Percentiles rank a stretch among this genome's conserved stretches.
phyloP scores from a whole-genome alignment of 2,888 invertebrate genomes.

The Baronia brevicornis region DNA sequence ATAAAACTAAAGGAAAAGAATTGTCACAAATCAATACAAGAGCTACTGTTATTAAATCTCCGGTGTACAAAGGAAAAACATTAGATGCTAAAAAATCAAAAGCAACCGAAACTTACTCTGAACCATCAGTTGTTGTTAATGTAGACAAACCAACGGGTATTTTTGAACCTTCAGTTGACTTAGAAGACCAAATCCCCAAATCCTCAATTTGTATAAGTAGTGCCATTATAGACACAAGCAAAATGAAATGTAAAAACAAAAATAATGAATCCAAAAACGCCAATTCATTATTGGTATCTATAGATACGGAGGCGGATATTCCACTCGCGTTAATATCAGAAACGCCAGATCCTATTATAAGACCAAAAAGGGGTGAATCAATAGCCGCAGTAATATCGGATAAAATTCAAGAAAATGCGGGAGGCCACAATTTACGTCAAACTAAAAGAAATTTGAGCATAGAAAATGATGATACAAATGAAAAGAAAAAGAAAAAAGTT shows the following conservation, averaged over 20 bases:
- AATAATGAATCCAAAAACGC: constrained; percentile 34
- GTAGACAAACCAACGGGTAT: constrained; percentile 79
- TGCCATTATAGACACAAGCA: constrained; percentile 50
- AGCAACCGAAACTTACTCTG: constrained; percentile 34
- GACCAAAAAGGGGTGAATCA: constrained; percentile 63
- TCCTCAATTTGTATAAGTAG: constrained; percentile 69
- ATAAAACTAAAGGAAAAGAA: constrained; percentile 53
- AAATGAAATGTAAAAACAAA: constrained; percentile 49
- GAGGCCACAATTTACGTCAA: constrained; percentile 64
- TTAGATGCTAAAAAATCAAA: constrained; percentile 64
- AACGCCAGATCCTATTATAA: constrained; percentile 51
- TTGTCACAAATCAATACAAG: constrained; percentile 58
- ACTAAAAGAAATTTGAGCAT: constrained; percentile 56
- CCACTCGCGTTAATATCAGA: constrained; percentile 58
- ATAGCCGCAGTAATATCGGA: constrained; percentile 68
- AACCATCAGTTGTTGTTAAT: constrained; percentile 51
- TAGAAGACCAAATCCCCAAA: constrained; percentile 79
- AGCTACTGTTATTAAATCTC: constrained; percentile 76
- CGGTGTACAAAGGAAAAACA: constrained; percentile 67
- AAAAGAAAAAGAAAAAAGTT: constrained; percentile 63
- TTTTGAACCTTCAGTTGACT: constrained; percentile 81
- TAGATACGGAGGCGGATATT: constrained; percentile 63
- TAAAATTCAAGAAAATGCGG: constrained; percentile 61
- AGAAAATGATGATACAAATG: constrained; percentile 52
- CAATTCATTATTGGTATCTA: constrained; percentile 40